Base-by-base conservation (phyloP, 2,888 invertebrate genomes). In the Scelioninae gen. 1 region DNA sequence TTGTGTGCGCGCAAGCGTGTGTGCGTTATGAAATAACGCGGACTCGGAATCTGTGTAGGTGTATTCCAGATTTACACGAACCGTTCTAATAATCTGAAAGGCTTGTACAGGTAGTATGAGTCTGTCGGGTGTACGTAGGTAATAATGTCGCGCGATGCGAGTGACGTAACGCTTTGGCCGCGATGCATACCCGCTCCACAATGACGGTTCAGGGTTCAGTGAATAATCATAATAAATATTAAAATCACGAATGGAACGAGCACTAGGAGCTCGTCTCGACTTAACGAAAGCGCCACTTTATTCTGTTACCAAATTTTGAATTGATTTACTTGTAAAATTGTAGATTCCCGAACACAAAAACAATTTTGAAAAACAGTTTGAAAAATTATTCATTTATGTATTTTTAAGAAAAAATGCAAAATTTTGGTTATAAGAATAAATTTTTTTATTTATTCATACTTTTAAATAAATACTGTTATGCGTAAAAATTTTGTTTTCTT, bases 191-290 rank as follows among this genome's bases (percentile, higher is more conserved):
- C 51, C 68, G 72, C 72, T 55, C 74, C 58, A 79, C 80, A 84
- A 84, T 84, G 56, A 79, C 81, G 84, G 88, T 87, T 86, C 87
- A 88, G 87, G 85, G 87, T 88, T 88, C 88, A 84, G 72, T 79
- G 86, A 87, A 86, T 88, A 88, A 87, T 88, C 83, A 84, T 82
- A 85, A 85, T 86, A 86, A 85, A 85, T 83, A 83, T 83, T 72
- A 71, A 69, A 78, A 56, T 75, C 78, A 31, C 47, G 55, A 49
- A 53, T 58, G 58, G 63, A 71, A 63, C 58, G 47, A 40, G 0
- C 62, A 66, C 10, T 47, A 40, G 51, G 32, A 53, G 13, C n/a
- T 34, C 15, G 56, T 38, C 51, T 51, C 29, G 51, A 29, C 51
- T n/a, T n/a, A n/a, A n/a, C n/a, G n/a, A n/a, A n/a, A n/a, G n/a